These are phyloP conservation scores for Heliconius cydno DNA, from an alignment of 2,888 invertebrate species.

Conservation along the genomic window DNA sequence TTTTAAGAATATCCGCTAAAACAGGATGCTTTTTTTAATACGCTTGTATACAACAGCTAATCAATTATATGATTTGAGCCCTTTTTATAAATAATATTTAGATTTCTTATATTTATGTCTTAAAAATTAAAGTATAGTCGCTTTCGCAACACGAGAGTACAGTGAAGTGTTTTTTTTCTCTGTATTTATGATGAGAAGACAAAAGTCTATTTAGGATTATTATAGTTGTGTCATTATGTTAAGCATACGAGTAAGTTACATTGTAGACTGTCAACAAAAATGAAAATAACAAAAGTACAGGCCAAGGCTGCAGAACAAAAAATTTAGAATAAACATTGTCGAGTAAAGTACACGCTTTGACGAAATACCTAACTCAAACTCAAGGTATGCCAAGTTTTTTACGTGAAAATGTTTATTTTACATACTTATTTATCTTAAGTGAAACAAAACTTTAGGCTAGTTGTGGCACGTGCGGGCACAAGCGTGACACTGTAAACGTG, in stretches of 20 bases:
- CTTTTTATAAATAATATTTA: too few relatives aligned
- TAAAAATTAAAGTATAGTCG: too few relatives aligned
- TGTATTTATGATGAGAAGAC: too few relatives aligned
- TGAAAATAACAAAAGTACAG: constrained; percentile 6
- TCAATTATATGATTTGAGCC: background rate
- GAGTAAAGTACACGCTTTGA: constrained; percentile 10
- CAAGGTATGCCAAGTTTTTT: background rate
- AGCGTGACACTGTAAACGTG: too few relatives aligned
- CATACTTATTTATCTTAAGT: background rate
- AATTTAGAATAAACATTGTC: constrained; percentile 2
- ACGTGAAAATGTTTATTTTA: background rate
- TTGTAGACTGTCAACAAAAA: background rate
- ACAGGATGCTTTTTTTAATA: constrained; percentile 12
- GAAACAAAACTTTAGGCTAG: too few relatives aligned
- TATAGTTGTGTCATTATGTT: background rate
- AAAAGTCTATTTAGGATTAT: too few relatives aligned
- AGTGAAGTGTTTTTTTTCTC: too few relatives aligned
- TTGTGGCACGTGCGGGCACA: too few relatives aligned
- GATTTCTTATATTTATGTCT: too few relatives aligned
- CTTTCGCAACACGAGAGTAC: too few relatives aligned
- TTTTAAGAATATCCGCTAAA: constrained; percentile 21
- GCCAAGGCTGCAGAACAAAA: constrained; percentile 23
- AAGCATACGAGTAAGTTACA: background rate
- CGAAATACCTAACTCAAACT: constrained; percentile 4
- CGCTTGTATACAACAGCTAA: background rate